Evolutionary conservation across 2,797 vertebrate genomes (phyloP).

Genomic region (Monodelphis domestica): DNA sequence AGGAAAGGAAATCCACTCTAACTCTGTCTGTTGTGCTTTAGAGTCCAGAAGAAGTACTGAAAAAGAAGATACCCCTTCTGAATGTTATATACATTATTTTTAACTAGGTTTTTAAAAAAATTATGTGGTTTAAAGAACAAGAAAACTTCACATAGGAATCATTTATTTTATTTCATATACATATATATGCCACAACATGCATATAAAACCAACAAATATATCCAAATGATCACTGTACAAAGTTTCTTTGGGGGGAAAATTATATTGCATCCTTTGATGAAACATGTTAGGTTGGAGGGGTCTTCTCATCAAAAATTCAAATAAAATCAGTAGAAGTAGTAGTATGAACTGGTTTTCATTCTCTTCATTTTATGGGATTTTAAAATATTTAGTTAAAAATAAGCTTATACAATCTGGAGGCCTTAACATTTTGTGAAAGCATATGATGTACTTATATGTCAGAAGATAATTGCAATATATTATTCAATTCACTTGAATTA

Average conservation of each 20-base stretch:
- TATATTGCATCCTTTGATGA: background rate
- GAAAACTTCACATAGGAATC: slow-evolving; percentile 1
- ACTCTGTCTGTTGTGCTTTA: slow-evolving; percentile 99
- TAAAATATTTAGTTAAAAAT: slow-evolving; percentile 5
- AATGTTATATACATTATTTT: slow-evolving; percentile 59
- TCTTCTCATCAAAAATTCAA: slow-evolving; percentile 41
- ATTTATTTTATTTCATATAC: slow-evolving; percentile 36
- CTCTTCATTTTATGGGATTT: background rate
- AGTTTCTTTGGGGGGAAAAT: slow-evolving; percentile 9
- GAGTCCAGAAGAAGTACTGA: slow-evolving; percentile 98
- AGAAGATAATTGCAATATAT: background rate
- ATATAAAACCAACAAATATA: background rate
- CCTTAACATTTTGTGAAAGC: slow-evolving; percentile 40
- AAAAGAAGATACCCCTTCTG: slow-evolving; percentile 74
- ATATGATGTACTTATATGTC: slow-evolving; percentile 6
- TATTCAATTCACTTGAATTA: slow-evolving; percentile 6
- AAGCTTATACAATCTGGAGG: slow-evolving; percentile 8
- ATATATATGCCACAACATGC: background rate
- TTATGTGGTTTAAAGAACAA: background rate
- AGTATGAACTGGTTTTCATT: background rate
- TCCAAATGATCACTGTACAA: background rate
- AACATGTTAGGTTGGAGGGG: background rate
- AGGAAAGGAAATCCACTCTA: slow-evolving; percentile 99
- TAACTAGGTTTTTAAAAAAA: slow-evolving; percentile 22
- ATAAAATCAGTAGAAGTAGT: background rate